Base-by-base conservation (phyloP, 1,140 invertebrate species). In the Bombus pascuorum region DNA sequence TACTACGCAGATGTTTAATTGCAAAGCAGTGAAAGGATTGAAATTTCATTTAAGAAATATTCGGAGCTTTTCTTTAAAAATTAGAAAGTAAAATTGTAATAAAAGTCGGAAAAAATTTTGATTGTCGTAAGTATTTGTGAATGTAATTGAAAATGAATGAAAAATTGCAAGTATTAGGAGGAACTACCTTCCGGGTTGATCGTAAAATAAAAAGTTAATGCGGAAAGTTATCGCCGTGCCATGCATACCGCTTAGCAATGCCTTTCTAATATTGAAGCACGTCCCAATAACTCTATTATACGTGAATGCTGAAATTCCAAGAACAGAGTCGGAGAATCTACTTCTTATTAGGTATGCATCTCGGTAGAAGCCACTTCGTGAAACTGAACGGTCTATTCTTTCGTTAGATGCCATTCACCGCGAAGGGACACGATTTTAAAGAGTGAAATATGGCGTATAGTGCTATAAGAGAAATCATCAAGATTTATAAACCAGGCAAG, bases 401-500 rank as follows among this genome's bases (percentile, higher is more conserved):
- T 37, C 37, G 6, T 47, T 53, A 53, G 18, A 53, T 37, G 28
- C 22, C 28, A 22, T 34, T 34, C 32, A 12, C 9, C 5, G n/a
- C 47, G 2, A 28, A 73, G 28, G 25, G n/a, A 28, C 13, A 37
- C 6, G 53, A 77, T 3, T 77, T 39, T 77, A 62, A 22, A 37
- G 32, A 59, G 57, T 47, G 57, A 74, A 73, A 71, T 82, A 74
- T 42, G 25, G 39, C 57, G n/a, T 32, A 22, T 47, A 37, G 8
- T 32, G 70, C 37, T 37, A 22, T 6, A 10, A 22, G 39, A 73
- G 15, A 22, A 74, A 81, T 74, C 22, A 28, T 12, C 22, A 32
- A 65, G 71, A 74, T 81, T 74, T 74, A 81, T 81, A 65, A 81
- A 74, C 12, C n/a, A 28, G 13, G 6, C 39, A n/a, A 22, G 18